These are phyloP conservation scores for Drosophila tanythrix DNA, from an alignment of 2,888 invertebrate species.

Conservation along the genomic window DNA sequence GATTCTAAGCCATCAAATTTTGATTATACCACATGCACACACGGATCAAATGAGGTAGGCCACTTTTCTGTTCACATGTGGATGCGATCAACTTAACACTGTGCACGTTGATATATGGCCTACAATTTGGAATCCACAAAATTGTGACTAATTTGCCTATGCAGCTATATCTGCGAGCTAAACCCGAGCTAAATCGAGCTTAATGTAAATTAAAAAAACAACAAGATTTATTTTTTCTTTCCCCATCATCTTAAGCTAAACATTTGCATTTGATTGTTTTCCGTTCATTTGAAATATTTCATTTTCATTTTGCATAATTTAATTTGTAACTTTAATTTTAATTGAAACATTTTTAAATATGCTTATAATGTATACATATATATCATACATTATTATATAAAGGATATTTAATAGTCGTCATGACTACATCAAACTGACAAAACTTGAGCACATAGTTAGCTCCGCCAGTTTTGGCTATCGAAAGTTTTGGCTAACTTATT, in stretches of 20 bases:
- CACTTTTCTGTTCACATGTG: conserved; percentile 1
- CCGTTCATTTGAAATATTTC: not conserved
- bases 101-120: not conserved
- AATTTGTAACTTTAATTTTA: not conserved
- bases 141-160: not conserved
- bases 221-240: not conserved
- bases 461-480: conserved; percentile 44
- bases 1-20: conserved; percentile 46
- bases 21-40: conserved; percentile 22
- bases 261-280: not conserved
- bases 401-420: conserved; percentile 8
- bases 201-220: not conserved
- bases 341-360: not conserved
- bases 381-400: not conserved
- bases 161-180: not conserved
- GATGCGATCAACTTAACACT: not conserved
- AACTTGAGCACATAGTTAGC: not conserved
- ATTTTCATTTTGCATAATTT: not conserved
- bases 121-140: not conserved
- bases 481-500: conserved; percentile 68
- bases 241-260: not conserved
- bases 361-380: not conserved
- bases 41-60: conserved; percentile 2
- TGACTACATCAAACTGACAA: not conserved
- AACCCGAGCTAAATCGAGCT: not conserved